Percentiles rank a stretch among this genome's conserved stretches.
These are phyloP conservation scores for Australoheros facetus DNA, from an alignment of 2,797 vertebrate species.

Conservation along the genomic window DNA sequence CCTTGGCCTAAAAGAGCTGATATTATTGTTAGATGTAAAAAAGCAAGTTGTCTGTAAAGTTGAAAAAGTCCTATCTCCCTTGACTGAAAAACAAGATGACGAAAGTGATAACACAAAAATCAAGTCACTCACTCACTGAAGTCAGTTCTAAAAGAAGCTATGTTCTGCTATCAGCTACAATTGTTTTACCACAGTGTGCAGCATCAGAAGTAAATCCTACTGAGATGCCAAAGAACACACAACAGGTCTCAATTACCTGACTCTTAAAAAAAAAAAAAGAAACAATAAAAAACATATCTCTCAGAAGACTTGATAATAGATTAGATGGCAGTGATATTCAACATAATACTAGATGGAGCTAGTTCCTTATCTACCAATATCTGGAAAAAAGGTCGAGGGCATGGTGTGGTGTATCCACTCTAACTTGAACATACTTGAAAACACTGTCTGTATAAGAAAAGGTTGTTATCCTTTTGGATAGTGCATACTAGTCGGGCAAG, in stretches of 20 bases:
- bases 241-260: not conserved
- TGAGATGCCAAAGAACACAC: not conserved
- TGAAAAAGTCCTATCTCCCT: not conserved
- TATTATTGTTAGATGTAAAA: not conserved
- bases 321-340: not conserved
- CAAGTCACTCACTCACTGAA: not conserved
- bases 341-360: not conserved
- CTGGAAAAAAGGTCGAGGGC: not conserved
- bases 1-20: not conserved
- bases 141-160: not conserved
- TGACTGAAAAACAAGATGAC: constrained; percentile 1
- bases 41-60: not conserved
- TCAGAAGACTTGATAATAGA: not conserved
- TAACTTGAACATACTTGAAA: not conserved
- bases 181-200: not conserved
- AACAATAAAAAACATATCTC: not conserved
- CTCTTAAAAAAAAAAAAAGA: not conserved
- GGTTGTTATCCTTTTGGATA: not conserved
- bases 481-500: not conserved
- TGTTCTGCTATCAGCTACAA: not conserved
- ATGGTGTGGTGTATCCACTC: not conserved
- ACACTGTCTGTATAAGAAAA: not conserved
- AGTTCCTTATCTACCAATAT: not conserved
- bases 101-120: not conserved
- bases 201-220: not conserved